Evolutionary conservation across 2,888 invertebrate species (phyloP).

Genomic region (Pherbina coryleti): DNA sequence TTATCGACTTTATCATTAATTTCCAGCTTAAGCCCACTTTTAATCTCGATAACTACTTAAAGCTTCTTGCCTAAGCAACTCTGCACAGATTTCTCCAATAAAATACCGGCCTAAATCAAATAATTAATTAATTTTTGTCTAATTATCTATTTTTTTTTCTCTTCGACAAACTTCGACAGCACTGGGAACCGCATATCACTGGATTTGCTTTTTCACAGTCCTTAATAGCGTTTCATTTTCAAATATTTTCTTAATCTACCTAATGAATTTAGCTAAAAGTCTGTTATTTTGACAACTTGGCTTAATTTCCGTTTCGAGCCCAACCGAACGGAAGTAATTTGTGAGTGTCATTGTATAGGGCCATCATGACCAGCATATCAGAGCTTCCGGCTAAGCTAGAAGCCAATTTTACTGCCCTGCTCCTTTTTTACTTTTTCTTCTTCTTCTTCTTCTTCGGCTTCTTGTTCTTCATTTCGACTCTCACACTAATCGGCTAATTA

Average conservation of each 20-base stretch:
- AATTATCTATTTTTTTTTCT: too few species aligned
- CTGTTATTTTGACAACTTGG: conserved; percentile 18
- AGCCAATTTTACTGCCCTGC: not conserved
- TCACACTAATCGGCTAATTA: conserved; percentile 34
- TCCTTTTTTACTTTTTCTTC: not conserved
- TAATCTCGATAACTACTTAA: too few species aligned
- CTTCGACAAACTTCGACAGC: too few species aligned
- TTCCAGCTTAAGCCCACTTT: too few species aligned
- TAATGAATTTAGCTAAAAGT: conserved; percentile 6
- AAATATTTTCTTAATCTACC: not conserved
- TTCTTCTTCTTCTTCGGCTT: not conserved
- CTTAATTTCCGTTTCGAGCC: conserved; percentile 21
- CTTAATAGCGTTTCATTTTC: not conserved
- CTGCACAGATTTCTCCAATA: too few species aligned
- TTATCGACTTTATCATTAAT: too few species aligned
- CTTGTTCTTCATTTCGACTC: not conserved
- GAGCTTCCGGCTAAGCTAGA: too few species aligned
- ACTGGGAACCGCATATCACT: too few species aligned
- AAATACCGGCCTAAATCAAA: too few species aligned
- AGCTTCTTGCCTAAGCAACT: too few species aligned
- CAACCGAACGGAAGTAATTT: conserved; percentile 28
- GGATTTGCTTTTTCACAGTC: not conserved
- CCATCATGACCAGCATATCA: conserved; percentile 3
- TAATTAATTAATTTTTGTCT: too few species aligned
- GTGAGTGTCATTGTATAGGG: conserved; percentile 22